Evolutionary conservation across 2,797 vertebrate species (phyloP), one percentile per base, ranked within the genome.

Genomic region (Nothura maculosa): DNA sequence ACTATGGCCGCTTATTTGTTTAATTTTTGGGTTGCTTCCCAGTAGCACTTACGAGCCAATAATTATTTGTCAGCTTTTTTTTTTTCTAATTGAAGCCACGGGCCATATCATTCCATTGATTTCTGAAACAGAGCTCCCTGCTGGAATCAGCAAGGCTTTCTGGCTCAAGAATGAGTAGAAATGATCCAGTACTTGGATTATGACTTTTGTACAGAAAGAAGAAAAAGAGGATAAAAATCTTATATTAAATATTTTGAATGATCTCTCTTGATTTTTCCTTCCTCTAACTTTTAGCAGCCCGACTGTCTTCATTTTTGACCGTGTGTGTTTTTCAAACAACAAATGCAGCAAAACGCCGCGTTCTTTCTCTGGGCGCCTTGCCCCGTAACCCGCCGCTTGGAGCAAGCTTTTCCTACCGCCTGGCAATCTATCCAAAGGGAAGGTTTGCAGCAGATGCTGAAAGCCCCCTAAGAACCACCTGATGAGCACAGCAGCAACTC

Each of bases 11-110:
- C 81, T 95, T 92, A 86, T 93, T 96, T 97, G 87, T 96, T 94
- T 94, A 92, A 94, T 80, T 92, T 89, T 92, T 95, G 92, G 93
- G 86, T 85, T 87, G 30, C 79, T 96, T 96, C 93, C 94, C 93
- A 89, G 89, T 89, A 87, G 91, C 76, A 73, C 45, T 93, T 91
- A 91, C 12, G 48, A 93, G 90, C 95, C 96, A 97, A 92, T 94
- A 91, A 90, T 93, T 95, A 86, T 95, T 95, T 94, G 83, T 91
- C 87, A 66, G 79, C n/a, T 88, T 84, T 79, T 92, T 87, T 82
- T 61, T 92, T 79, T 87, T 57, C 54, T 68, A 73, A 85, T 87
- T 80, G 81, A 90, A 94, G 81, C 89, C 84, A 90, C 0, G 3
- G 87, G 81, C 94, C 74, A 24, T 93, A 96, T 96, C 87, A 54